Base-by-base conservation (phyloP, 2,888 invertebrate species). In the Portevinia maculata region DNA sequence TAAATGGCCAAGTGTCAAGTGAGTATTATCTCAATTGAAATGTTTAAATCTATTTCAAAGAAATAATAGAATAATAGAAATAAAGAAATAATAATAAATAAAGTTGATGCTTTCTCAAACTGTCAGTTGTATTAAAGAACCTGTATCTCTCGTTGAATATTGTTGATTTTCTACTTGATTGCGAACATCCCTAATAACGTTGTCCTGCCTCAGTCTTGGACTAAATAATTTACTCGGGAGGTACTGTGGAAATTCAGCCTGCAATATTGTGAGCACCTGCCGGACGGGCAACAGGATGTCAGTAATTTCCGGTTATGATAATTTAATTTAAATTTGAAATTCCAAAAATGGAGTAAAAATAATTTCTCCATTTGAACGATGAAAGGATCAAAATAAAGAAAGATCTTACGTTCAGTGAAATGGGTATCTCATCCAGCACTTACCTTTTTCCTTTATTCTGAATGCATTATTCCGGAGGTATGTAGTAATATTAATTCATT, bases 1-100 rank as follows among this genome's bases (percentile, higher is more conserved):
- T 90, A 86, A 91, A 91, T 88, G 91, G 91, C 88, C 91, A 91
- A 88, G 89, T 91, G 86, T 90, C 91, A 89, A 91, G 91, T 91
- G 88, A 91, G 91, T 91, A 86, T 32, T 24, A 74, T 11, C 11
- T 59, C 30, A 60, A 73, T 73, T 73, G 28, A 65, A 55, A 57
- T 50, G 2, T 78, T 62, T 32, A 44, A 65, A 71, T 73, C 59
- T 44, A 79, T 73, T 79, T 73, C 59, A 37, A 53, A 32, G n/a
- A n/a, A n/a, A n/a, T n/a, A n/a, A n/a, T n/a, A n/a, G n/a, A n/a
- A n/a, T n/a, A n/a, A n/a, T n/a, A n/a, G n/a, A n/a, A n/a, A n/a
- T n/a, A n/a, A n/a, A n/a, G n/a, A n/a, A n/a, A n/a, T n/a, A n/a
- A n/a, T n/a, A n/a, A n/a, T n/a, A n/a, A n/a, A n/a, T n/a, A n/a